Conservation (phyloP, 2,888 invertebrate genomes). For the Cantharis flavilabris region DNA sequence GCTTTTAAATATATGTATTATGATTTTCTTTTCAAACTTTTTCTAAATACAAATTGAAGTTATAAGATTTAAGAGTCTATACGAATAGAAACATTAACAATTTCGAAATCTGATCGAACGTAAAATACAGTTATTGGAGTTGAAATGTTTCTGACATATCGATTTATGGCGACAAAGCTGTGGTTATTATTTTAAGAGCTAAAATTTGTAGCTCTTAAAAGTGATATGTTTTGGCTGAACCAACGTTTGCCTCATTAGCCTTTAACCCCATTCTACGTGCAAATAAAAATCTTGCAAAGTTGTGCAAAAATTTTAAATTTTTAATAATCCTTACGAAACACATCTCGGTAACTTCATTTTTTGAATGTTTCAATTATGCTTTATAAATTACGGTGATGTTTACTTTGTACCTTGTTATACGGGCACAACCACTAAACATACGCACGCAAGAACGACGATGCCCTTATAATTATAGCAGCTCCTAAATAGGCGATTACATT, state of each 20-base stretch:
- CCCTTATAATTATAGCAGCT: conserved; percentile 35
- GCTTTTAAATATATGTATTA: conserved; percentile 11
- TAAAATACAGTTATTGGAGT: conserved; percentile 15
- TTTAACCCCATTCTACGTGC: background rate
- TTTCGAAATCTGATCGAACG: conserved; percentile 18
- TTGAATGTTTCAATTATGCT: conserved; percentile 8
- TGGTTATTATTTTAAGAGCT: conserved; percentile 36
- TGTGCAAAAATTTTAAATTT: background rate
- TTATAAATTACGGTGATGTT: conserved; percentile 5
- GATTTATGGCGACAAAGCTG: conserved; percentile 32
- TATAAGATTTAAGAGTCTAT: background rate
- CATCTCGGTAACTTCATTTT: background rate
- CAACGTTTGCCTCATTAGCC: background rate
- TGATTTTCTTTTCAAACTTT: background rate
- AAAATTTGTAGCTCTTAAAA: conserved; percentile 34
- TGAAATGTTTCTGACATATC: conserved; percentile 32
- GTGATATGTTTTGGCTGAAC: conserved; percentile 18
- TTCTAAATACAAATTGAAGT: background rate
- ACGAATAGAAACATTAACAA: conserved; percentile 9
- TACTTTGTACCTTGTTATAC: conserved; percentile 22
- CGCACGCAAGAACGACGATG: conserved; percentile 15
- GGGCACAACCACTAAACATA: conserved; percentile 23
- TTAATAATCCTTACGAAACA: background rate
- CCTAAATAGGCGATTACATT: conserved; percentile 35
- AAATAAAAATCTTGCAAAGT: background rate